Evolutionary conservation across 2,113 vertebrate species (phyloP).

Genomic region (Cavia porcellus): DNA sequence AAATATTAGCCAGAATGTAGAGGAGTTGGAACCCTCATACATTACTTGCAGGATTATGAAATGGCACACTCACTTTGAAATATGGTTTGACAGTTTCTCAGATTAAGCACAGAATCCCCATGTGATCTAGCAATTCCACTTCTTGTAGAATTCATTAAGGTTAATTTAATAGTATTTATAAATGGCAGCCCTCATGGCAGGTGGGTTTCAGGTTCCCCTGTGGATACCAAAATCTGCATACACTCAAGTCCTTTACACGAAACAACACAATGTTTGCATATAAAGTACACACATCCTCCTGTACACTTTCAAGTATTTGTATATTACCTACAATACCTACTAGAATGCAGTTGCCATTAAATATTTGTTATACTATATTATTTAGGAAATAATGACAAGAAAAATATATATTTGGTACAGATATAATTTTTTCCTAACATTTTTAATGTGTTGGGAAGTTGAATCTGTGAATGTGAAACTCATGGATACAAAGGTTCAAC

Average conservation of each 20-base stretch:
- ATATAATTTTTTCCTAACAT: background rate
- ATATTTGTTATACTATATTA: background rate
- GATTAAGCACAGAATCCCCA: background rate
- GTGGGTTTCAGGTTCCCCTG: background rate
- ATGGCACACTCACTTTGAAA: background rate
- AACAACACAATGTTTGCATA: background rate
- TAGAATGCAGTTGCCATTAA: background rate
- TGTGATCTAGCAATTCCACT: background rate
- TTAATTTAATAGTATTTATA: constrained; percentile 34
- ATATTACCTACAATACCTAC: background rate
- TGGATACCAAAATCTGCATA: background rate
- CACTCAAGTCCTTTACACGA: background rate
- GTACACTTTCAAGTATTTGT: background rate
- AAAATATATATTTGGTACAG: background rate
- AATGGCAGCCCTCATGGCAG: background rate
- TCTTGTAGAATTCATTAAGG: background rate
- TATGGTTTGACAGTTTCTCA: background rate
- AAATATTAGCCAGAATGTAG: constrained; percentile 10
- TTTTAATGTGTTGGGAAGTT: background rate
- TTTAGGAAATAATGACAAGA: background rate
- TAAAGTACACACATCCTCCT: background rate
- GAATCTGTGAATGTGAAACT: background rate
- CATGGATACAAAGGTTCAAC: background rate
- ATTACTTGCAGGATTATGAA: background rate
- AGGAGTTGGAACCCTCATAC: background rate